These are phyloP conservation scores for Mesorhabditis spiculigera DNA, from an alignment of 2,888 invertebrate genomes.

Conservation along the genomic window DNA sequence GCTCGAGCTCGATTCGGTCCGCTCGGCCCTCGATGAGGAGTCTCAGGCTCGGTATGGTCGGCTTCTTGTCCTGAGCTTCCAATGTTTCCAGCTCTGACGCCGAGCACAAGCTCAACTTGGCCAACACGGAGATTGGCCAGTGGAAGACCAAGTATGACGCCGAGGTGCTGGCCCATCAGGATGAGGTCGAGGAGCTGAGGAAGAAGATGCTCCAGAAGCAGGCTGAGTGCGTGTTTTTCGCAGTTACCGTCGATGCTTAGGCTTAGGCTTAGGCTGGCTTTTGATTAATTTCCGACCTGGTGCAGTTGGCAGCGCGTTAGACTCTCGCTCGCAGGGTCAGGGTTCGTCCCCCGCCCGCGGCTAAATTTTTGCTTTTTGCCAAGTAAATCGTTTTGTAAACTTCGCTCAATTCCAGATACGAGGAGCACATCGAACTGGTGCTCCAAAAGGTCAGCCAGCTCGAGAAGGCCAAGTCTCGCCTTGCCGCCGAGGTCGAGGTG, in stretches of 20 bases:
- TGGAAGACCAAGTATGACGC: conserved; percentile 92
- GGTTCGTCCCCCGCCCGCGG: neutral
- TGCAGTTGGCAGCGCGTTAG: no score
- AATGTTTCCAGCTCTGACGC: conserved; percentile 71
- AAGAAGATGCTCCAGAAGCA: conserved; percentile 68
- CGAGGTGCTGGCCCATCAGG: conserved; percentile 83
- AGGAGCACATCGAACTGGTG: conserved; percentile 90
- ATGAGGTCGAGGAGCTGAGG: conserved; percentile 67
- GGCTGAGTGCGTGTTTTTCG: conserved; percentile 1
- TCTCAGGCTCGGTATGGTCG: conserved; percentile 77
- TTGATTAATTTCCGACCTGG: conserved; percentile 76
- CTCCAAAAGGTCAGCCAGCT: conserved; percentile 80
- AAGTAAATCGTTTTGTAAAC: no score
- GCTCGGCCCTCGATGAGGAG: conserved; percentile 14
- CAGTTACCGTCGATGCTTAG: no score
- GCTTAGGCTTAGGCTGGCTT: neutral
- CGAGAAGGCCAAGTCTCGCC: conserved; percentile 94
- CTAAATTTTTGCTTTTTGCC: no score
- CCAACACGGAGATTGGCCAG: conserved; percentile 75
- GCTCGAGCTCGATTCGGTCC: conserved; percentile 84
- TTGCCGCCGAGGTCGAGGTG: conserved; percentile 91
- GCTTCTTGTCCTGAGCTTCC: neutral
- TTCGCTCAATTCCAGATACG: conserved; percentile 74
- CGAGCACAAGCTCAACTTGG: conserved; percentile 87
- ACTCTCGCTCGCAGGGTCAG: no score